Evolutionary conservation across 2,797 vertebrate species (phyloP).

Genomic region (Protosalanx chinensis): DNA sequence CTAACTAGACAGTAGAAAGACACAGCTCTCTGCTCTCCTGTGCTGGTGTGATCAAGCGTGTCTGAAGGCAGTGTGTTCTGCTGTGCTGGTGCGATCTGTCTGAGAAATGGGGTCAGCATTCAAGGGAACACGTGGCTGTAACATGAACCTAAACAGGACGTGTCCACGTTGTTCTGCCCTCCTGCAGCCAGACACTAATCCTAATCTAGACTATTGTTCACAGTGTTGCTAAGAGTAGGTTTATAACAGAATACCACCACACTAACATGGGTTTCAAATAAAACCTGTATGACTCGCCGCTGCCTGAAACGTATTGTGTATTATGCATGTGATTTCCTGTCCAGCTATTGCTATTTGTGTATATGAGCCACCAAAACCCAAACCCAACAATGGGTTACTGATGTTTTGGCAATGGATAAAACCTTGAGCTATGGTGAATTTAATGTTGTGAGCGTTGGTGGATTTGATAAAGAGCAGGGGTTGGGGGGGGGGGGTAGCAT

Average conservation of each 20-base stretch:
- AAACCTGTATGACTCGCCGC: not conserved
- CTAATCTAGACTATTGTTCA: slow-evolving; percentile 50
- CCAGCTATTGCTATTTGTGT: slow-evolving; percentile 42
- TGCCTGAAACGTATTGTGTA: not conserved
- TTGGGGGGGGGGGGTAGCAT: slow-evolving; percentile 7
- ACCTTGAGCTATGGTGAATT: not conserved
- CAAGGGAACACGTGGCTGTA: slow-evolving; percentile 50
- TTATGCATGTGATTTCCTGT: not conserved
- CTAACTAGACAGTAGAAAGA: not conserved
- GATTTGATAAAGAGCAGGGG: not conserved
- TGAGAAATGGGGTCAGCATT: slow-evolving; percentile 27
- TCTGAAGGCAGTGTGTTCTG: slow-evolving; percentile 68
- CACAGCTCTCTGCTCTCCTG: slow-evolving; percentile 28
- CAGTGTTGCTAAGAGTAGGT: slow-evolving; percentile 55
- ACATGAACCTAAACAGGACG: not conserved
- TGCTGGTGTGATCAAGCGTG: slow-evolving; percentile 68
- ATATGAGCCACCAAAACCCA: not conserved
- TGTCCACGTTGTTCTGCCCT: slow-evolving; percentile 22
- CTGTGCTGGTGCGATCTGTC: slow-evolving; percentile 60
- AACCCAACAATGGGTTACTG: not conserved
- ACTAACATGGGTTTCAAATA: not conserved
- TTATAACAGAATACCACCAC: not conserved
- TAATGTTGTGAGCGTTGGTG: not conserved
- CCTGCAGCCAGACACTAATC: slow-evolving; percentile 24
- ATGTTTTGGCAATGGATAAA: not conserved